Evolutionary conservation across 2,797 vertebrate genomes (phyloP).

Genomic region (Muraenolepis orangiensis): DNA sequence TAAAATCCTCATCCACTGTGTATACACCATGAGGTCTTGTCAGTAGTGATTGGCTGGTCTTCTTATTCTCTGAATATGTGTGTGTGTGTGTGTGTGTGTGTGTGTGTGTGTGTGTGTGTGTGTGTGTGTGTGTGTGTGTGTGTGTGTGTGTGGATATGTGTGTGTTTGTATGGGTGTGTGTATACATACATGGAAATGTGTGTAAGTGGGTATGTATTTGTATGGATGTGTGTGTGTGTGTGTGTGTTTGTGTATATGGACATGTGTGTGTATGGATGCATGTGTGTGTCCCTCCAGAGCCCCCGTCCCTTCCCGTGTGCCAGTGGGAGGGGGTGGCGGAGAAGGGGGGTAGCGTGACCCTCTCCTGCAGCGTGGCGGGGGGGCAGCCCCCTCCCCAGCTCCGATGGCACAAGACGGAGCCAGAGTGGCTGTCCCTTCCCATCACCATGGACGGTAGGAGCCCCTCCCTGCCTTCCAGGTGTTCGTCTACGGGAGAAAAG

Average conservation of each 20-base stretch:
- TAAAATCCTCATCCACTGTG: not conserved
- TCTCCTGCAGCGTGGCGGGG: constrained; percentile 71
- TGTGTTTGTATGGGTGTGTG: no score
- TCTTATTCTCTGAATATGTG: not conserved
- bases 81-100: no score
- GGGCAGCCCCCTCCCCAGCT: constrained; percentile 73
- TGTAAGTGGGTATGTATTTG: no score
- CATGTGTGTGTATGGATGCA: not conserved
- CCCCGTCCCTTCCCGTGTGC: constrained; percentile 75
- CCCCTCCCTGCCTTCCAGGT: not conserved
- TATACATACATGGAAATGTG: no score
- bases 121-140: no score
- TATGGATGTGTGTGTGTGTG: no score
- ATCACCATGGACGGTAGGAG: constrained; percentile 72
- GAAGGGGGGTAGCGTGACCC: constrained; percentile 68
- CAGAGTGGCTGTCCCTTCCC: constrained; percentile 63
- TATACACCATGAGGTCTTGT: not conserved
- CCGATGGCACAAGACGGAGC: constrained; percentile 74
- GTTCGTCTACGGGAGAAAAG: not conserved
- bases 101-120: no score
- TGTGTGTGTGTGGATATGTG: no score
- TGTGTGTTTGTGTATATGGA: not conserved
- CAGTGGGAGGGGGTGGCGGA: constrained; percentile 70
- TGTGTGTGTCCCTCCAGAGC: constrained; percentile 51
- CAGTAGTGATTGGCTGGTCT: not conserved